Evolutionary conservation across 1,140 invertebrate genomes (phyloP).

Genomic region (Gerris buenoi): DNA sequence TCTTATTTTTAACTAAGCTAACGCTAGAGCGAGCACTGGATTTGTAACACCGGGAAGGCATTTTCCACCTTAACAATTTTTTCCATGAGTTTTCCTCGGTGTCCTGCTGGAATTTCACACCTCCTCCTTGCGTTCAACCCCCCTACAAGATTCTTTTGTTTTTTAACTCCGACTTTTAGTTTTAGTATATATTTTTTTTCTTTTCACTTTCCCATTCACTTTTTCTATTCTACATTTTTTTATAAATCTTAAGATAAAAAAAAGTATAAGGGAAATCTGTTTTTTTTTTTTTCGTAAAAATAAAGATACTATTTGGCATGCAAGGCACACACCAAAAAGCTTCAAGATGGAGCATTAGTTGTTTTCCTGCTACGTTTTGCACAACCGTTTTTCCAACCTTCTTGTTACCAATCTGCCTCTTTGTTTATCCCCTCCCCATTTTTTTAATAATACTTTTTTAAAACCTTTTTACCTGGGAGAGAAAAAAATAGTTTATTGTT

Average conservation of each 20-base stretch:
- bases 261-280: no score
- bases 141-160: not conserved
- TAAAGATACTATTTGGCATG: not conserved
- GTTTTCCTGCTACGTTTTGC: no score
- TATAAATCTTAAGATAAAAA: no score
- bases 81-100: no score
- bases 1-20: not conserved
- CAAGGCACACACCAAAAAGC: not conserved
- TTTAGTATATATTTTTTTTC: not conserved
- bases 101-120: no score
- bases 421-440: not conserved
- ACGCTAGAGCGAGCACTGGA: not conserved
- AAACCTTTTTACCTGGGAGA: not conserved
- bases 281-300: no score
- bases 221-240: no score
- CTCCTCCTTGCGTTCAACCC: not conserved
- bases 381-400: not conserved
- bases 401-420: not conserved
- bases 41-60: not conserved
- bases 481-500: not conserved
- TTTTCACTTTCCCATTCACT: no score
- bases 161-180: not conserved
- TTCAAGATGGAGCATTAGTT: not conserved
- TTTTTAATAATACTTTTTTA: not conserved
- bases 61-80: not conserved